A percentile compares a stretch with the other conserved stretches of the same genome.
These are phyloP conservation scores for Oryzias celebensis DNA, from an alignment of 2,113 vertebrate genomes.

Conservation along the genomic window DNA sequence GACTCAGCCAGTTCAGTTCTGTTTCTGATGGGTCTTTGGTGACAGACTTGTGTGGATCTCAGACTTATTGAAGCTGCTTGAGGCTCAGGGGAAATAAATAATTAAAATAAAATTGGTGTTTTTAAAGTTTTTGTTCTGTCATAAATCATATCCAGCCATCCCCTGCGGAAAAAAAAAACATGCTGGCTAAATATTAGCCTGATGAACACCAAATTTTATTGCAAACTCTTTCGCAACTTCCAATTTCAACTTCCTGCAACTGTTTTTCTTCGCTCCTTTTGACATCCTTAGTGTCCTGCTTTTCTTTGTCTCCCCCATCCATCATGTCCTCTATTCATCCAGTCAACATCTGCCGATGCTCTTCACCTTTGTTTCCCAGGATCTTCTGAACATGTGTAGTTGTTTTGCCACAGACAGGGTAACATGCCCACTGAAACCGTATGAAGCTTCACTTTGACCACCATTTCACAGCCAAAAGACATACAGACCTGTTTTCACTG, in stretches of 20 bases:
- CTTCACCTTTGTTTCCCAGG: conserved; percentile 5
- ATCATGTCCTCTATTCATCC: conserved; percentile 33
- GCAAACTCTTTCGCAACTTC: conserved; percentile 23
- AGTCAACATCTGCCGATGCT: conserved; percentile 27
- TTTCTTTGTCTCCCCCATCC: conserved; percentile 30
- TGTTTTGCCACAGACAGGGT: conserved; percentile 48
- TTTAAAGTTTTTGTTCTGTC: conserved; percentile 11
- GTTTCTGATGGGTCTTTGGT: conserved; percentile 47
- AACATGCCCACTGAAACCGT: conserved; percentile 36
- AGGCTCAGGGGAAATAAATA: conserved; percentile 43
- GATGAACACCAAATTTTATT: conserved; percentile 40
- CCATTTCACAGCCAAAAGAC: conserved; percentile 53
- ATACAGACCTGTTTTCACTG: conserved; percentile 45
- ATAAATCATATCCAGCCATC: conserved; percentile 24
- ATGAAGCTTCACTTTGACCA: conserved; percentile 57
- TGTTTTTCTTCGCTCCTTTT: conserved; percentile 32
- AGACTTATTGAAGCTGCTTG: conserved; percentile 18
- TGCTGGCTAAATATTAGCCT: conserved; percentile 13
- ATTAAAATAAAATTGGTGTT: conserved; percentile 32
- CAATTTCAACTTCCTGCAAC: neutral
- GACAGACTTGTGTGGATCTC: conserved; percentile 34
- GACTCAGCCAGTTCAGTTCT: conserved; percentile 29
- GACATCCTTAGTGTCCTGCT: conserved; percentile 35
- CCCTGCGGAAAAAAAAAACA: conserved; percentile 24
- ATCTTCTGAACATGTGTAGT: conserved; percentile 57